Percentiles rank a stretch among this genome's conserved stretches.
Evolutionary conservation across 2,113 vertebrate genomes (phyloP).

Genomic region (Zosterops japonicus): DNA sequence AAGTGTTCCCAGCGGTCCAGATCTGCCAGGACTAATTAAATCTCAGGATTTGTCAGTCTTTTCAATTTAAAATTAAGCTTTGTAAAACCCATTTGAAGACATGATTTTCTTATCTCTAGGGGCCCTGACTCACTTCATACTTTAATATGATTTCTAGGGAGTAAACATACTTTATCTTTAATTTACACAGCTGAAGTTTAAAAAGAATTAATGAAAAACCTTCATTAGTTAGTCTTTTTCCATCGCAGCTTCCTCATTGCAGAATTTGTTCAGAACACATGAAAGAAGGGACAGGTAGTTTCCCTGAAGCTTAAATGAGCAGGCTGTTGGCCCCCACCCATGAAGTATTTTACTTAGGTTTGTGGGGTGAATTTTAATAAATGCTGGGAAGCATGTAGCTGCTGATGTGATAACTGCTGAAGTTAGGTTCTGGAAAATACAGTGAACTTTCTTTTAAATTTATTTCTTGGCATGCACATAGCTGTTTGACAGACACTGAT

Average conservation of each 20-base stretch:
- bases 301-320: neutral
- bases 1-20: neutral
- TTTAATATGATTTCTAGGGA: neutral
- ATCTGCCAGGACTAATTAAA: constrained; percentile 48
- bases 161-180: neutral
- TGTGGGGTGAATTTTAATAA: neutral
- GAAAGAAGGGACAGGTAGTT: neutral
- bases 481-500: neutral
- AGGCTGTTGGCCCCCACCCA: neutral
- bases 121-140: neutral
- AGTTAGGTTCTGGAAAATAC: neutral
- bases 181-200: neutral
- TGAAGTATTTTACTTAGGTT: neutral
- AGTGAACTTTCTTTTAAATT: neutral
- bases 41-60: neutral
- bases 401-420: neutral
- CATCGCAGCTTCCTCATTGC: neutral
- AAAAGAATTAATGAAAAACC: neutral
- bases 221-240: neutral
- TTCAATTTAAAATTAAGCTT: constrained; percentile 5
- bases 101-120: neutral
- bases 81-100: neutral
- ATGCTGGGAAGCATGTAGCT: neutral
- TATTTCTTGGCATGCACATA: neutral
- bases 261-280: neutral